Evolutionary conservation across 2,113 vertebrate species (phyloP), one percentile per base, ranked within the genome.

Genomic region (Nanorana parkeri): DNA sequence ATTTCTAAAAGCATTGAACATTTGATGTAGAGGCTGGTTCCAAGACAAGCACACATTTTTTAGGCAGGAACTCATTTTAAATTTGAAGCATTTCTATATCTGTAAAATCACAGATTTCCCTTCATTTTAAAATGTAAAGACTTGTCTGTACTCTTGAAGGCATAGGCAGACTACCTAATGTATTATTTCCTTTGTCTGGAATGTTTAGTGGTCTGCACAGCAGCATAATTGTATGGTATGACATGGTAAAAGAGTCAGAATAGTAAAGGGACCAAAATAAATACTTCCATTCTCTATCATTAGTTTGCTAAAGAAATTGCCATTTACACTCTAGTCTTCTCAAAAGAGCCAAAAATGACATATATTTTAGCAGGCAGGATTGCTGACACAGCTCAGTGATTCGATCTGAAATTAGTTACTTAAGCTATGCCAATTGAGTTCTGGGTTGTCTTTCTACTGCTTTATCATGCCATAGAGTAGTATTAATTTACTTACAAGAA

Each of bases 221-320:
- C n/a, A 55, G 69, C n/a, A 74, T 74, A 75, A 82, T 82, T 75
- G 60, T 36, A 75, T 55, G 61, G 24, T 74, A 10, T 21, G 26
- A 73, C 24, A 65, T 52, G 51, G 61, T 55, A 74, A 63, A n/a
- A 36, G 23, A 81, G 77, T 41, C 32, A 51, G 29, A 17, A 41
- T 64, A 29, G 68, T 19, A 71, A 69, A 80, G 32, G 52, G 66
- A 41, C 67, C n/a, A 19, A 29, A 77, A 29, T 28, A 66, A 20
- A 56, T 17, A 29, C 47, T 77, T 41, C 1, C n/a, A 5, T 36
- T 56, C 77, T 68, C 77, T 81, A 19, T 64, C 79, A 73, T 81
- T 64, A 32, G 78, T 51, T 80, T 72, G 17, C 68, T 73, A 61
- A 32, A 58, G 63, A 75, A 66, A 67, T 56, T 56, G n/a, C 69